Conservation (phyloP, 2,797 vertebrate species). For the Carduelis carduelis region DNA sequence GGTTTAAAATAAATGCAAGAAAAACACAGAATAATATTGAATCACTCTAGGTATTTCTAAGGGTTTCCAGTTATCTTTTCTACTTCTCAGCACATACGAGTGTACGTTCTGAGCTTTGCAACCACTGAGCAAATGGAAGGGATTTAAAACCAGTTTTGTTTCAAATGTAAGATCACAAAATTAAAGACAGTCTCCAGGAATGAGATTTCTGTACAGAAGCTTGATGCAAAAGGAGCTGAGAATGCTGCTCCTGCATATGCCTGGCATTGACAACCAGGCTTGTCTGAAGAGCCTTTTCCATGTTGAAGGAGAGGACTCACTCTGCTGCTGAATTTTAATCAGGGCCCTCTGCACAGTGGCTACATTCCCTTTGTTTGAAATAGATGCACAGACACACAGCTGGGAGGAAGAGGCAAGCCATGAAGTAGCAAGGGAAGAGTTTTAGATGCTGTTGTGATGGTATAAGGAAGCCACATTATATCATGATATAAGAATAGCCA, state of each 20-base stretch:
- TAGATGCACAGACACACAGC: not conserved
- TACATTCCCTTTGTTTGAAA: not conserved
- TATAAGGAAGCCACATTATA: not conserved
- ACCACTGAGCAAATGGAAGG: not conserved
- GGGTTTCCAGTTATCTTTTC: not conserved
- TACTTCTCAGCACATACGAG: not conserved
- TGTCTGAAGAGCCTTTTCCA: not conserved
- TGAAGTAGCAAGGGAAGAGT: not conserved
- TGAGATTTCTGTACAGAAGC: not conserved
- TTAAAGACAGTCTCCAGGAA: not conserved
- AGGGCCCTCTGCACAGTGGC: not conserved
- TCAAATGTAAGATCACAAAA: not conserved
- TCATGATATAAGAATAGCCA: not conserved
- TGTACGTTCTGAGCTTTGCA: not conserved
- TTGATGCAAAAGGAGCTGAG: not conserved
- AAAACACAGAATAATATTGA: conserved; percentile 58
- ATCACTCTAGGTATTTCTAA: conserved; percentile 43
- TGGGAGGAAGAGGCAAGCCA: not conserved
- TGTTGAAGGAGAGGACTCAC: rapidly evolving
- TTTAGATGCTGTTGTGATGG: not conserved
- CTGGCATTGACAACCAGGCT: not conserved
- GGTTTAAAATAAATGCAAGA: conserved; percentile 52
- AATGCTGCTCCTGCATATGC: not conserved
- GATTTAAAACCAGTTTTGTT: conserved; percentile 17
- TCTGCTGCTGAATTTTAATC: not conserved